These are phyloP conservation scores for Argentina silus DNA, from an alignment of 2,797 vertebrate species.

Conservation along the genomic window DNA sequence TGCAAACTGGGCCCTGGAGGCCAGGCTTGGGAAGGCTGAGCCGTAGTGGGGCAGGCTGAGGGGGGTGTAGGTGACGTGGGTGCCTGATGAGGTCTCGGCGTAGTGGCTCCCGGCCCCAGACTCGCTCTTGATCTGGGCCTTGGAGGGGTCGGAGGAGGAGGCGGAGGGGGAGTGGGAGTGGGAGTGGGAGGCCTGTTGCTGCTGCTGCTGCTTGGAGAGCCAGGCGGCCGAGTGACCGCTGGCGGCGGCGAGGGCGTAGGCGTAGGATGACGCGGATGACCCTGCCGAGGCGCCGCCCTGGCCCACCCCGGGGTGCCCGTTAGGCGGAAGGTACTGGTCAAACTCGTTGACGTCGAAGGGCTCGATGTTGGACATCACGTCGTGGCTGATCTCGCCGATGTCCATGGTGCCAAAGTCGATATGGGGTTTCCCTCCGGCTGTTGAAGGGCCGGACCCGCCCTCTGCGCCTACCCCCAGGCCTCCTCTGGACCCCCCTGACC, in stretches of 20 bases:
- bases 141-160: conserved; percentile 74
- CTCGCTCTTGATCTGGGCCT: conserved; percentile 84
- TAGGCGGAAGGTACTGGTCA: conserved; percentile 97
- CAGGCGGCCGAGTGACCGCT: conserved; percentile 86
- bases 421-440: conserved; percentile 89
- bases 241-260: conserved; percentile 90
- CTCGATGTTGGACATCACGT: conserved; percentile 99
- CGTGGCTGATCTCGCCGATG: conserved; percentile 98
- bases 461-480: conserved; percentile 80
- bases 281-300: conserved; percentile 77
- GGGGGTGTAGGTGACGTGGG: conserved; percentile 95
- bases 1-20: conserved; percentile 91
- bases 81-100: conserved; percentile 83
- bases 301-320: conserved; percentile 84
- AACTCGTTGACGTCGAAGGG: conserved; percentile 98
- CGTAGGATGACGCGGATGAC: conserved; percentile 79
- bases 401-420: conserved; percentile 99
- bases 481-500: conserved; percentile 77
- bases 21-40: conserved; percentile 94
- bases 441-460: conserved; percentile 73
- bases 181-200: conserved; percentile 77
- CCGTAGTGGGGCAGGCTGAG: conserved; percentile 97
- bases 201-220: conserved; percentile 87
- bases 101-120: conserved; percentile 80
- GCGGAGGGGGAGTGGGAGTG: conserved; percentile 74